Conservation (phyloP, 1,140 invertebrate species). For the Aphaenogaster ashmeadi region DNA sequence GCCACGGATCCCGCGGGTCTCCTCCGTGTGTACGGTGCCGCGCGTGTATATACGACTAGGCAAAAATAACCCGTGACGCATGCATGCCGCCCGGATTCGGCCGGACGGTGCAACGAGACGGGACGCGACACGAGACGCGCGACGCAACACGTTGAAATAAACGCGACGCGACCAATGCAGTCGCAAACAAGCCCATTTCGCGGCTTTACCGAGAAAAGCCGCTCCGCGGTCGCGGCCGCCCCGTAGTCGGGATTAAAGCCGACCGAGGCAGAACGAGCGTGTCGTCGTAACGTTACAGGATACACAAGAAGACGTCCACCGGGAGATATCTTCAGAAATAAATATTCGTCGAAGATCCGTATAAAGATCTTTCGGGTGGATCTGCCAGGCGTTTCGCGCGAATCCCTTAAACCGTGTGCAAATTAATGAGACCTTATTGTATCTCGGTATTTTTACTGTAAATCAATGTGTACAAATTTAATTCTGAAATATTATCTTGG, state of each 20-base stretch:
- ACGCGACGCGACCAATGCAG: constrained; percentile 78
- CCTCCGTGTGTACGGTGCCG: background rate
- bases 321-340: background rate
- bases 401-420: background rate
- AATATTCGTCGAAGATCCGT: background rate
- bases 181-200: constrained; percentile 76
- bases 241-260: constrained; percentile 21
- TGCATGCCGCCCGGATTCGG: constrained; percentile 80
- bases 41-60: constrained; percentile 45
- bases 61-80: constrained; percentile 84
- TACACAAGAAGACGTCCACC: background rate
- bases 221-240: background rate
- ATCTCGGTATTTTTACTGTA: background rate
- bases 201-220: constrained; percentile 56
- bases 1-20: constrained; percentile 47
- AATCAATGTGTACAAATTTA: background rate
- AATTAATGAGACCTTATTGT: background rate
- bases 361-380: background rate
- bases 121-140: constrained; percentile 70
- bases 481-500: too few relatives aligned
- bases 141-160: constrained; percentile 80
- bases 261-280: constrained; percentile 30
- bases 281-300: constrained; percentile 7
- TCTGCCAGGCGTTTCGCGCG: background rate
- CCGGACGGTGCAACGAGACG: constrained; percentile 67